These are phyloP conservation scores for Hirudinaria manillensis DNA, from an alignment of 2,888 invertebrate species.

Conservation along the genomic window DNA sequence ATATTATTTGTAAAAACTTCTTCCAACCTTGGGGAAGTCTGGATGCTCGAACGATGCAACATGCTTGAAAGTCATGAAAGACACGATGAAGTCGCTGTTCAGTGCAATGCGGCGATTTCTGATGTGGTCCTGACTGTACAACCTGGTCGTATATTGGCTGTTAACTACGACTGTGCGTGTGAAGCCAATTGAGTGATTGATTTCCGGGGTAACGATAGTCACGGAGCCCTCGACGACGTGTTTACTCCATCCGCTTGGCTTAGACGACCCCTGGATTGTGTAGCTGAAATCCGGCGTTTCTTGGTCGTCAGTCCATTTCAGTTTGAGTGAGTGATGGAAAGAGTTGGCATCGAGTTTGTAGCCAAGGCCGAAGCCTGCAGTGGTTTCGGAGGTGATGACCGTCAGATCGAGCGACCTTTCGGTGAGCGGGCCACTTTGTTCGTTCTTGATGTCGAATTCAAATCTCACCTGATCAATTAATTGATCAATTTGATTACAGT, in stretches of 20 bases:
- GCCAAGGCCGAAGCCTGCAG: slow-evolving; percentile 8
- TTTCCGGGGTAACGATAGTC: slow-evolving; percentile 34
- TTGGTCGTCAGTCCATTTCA: slow-evolving; percentile 37
- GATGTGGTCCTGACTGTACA: slow-evolving; percentile 26
- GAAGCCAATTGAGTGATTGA: slow-evolving; percentile 29
- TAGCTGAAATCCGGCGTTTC: slow-evolving; percentile 38
- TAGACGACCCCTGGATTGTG: slow-evolving; percentile 35
- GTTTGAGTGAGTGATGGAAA: slow-evolving; percentile 30
- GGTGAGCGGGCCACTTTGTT: not conserved
- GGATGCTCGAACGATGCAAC: slow-evolving; percentile 6
- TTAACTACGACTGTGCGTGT: slow-evolving; percentile 32
- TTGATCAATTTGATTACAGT: too few species aligned
- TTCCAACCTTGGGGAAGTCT: not conserved
- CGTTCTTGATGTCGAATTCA: not conserved
- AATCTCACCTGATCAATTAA: not conserved
- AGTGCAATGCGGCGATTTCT: slow-evolving; percentile 28
- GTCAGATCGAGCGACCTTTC: not conserved
- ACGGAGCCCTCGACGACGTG: slow-evolving; percentile 39
- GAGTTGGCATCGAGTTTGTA: slow-evolving; percentile 20
- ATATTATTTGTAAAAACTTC: too few species aligned
- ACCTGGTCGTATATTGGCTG: slow-evolving; percentile 36
- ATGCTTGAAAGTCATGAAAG: slow-evolving; percentile 18
- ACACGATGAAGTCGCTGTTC: slow-evolving; percentile 34
- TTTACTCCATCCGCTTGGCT: slow-evolving; percentile 32
- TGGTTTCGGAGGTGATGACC: not conserved